Evolutionary conservation across 2,888 invertebrate genomes (phyloP), one percentile per base, ranked within the genome.

Genomic region (Ypsolopha scabrella): DNA sequence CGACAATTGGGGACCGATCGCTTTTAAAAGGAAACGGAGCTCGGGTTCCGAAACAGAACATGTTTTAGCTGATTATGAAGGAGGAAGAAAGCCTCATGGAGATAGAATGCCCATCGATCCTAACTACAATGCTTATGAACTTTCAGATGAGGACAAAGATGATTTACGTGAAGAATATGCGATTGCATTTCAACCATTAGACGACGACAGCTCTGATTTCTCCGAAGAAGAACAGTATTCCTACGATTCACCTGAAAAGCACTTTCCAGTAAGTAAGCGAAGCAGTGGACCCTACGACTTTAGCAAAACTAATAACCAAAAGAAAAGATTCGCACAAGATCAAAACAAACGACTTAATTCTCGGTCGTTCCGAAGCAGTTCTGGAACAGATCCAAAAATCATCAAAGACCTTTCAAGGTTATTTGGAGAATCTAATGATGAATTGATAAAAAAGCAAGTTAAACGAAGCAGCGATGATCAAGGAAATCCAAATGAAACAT

Each of bases 321-420:
- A 75, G 57, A 85, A 79, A 61, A 64, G 77, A 41, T 80, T 71
- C 58, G 66, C 60, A 2, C 62, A 65, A 55, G 72, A 70, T 53
- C 74, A 77, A 59, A 72, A 72, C 39, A 78, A 78, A 59, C 72
- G 70, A 39, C 72, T 77, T 44, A 67, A 68, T 44, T 57, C 70
- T 13, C 80, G 75, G 59, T 56, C 70, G 3, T 83, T 80, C 51
- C 68, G 80, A 58, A 80, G 76, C 61, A 81, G 80, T 51, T 67
- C 83, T 0, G 89, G 89, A 48, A 92, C 92, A 1, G 92, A 93
- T 65, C 92, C 93, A 2, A 90, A 89, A 68, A 89, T 93, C 9
- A 89, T 90, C 35, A 88, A 90, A 67, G 93, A 93, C 62, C 71
- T 93, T 43, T 91, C 90, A 43, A 89, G 89, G 65, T 88, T 93